phyloP scores from a whole-genome alignment of 2,888 invertebrate genomes.

The Calephelis perditalis region DNA sequence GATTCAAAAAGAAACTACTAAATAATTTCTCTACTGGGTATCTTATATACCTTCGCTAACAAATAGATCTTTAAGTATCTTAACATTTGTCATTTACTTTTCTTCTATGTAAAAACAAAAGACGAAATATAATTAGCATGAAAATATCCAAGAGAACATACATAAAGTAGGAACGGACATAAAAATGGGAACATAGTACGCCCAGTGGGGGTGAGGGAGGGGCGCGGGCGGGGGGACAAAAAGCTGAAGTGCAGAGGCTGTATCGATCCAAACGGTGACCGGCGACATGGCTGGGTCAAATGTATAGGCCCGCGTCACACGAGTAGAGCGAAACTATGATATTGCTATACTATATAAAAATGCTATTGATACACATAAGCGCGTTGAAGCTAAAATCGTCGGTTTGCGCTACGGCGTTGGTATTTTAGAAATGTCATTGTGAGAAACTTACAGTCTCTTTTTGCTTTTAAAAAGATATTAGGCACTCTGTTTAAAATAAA shows the following conservation, averaged over 20 bases:
- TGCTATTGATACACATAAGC: too few relatives aligned
- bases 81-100: too few relatives aligned
- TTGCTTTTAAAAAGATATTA: background rate
- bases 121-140: constrained; percentile 14
- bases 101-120: too few relatives aligned
- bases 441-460: background rate
- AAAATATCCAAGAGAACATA: constrained; percentile 29
- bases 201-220: constrained; percentile 35
- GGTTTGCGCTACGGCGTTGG: too few relatives aligned
- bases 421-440: background rate
- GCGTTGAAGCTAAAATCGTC: too few relatives aligned
- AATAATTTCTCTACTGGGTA: too few relatives aligned
- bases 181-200: constrained; percentile 61
- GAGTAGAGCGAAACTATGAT: constrained; percentile 29
- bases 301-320: constrained; percentile 30
- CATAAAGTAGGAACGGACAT: constrained; percentile 38
- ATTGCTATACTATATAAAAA: background rate
- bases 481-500: too few relatives aligned
- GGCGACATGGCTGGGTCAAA: constrained; percentile 74
- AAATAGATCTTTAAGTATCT: too few relatives aligned
- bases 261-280: constrained; percentile 70
- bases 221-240: constrained; percentile 40
- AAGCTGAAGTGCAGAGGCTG: constrained; percentile 76
- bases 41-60: too few relatives aligned
- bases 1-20: too few relatives aligned